Evolutionary conservation across 2,797 vertebrate genomes (phyloP).

Genomic region (Enteromius treurensis): DNA sequence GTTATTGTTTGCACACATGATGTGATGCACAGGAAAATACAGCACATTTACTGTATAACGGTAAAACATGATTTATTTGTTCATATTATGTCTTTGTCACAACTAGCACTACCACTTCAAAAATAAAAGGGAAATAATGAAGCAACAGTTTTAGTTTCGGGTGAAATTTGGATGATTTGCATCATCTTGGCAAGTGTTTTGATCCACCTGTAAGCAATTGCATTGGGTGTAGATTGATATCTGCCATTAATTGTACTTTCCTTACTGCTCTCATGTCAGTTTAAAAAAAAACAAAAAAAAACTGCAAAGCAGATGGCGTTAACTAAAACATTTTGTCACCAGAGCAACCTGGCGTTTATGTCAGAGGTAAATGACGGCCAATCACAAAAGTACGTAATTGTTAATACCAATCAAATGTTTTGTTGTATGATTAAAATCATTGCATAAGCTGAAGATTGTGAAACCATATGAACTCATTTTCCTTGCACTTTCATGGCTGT

Average conservation of each 20-base stretch:
- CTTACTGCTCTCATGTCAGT: constrained; percentile 21
- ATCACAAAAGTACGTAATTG: constrained; percentile 11
- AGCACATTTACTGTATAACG: background rate
- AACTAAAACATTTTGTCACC: constrained; percentile 23
- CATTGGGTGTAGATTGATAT: constrained; percentile 9
- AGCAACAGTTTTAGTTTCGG: background rate
- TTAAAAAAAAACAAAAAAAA: background rate
- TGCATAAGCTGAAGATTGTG: constrained; percentile 22
- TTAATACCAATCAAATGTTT: constrained; percentile 21
- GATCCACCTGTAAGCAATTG: constrained; percentile 37
- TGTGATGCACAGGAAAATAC: background rate
- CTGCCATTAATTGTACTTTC: background rate
- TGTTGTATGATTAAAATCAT: constrained; percentile 18
- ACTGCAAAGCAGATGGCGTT: background rate
- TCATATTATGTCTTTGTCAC: background rate
- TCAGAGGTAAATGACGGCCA: background rate
- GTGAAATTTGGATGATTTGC: constrained; percentile 20
- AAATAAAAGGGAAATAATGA: background rate
- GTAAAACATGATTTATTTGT: background rate
- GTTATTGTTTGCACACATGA: background rate
- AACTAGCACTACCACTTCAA: background rate
- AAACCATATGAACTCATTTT: constrained; percentile 10
- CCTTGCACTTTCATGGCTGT: background rate
- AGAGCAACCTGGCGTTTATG: background rate
- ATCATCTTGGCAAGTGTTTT: background rate